Evolutionary conservation across 2,113 vertebrate genomes (phyloP).

Genomic region (Polypterus bichir): DNA sequence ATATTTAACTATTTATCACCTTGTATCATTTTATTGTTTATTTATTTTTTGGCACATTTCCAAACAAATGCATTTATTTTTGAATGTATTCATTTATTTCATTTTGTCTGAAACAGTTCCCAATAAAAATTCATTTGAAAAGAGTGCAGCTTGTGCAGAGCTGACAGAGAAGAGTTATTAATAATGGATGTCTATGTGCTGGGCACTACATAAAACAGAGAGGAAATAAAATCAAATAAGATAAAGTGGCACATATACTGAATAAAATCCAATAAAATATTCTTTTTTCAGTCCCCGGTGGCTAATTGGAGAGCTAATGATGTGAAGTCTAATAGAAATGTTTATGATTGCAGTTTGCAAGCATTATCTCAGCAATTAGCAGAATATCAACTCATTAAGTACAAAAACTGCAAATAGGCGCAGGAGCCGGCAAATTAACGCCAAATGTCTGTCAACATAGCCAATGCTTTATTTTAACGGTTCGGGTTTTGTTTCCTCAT

Average conservation of each 20-base stretch:
- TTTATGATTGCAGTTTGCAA: conserved; percentile 38
- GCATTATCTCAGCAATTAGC: conserved; percentile 48
- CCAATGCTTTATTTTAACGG: background rate
- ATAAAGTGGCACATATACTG: background rate
- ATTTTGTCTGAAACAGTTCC: background rate
- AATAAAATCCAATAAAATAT: conserved; percentile 9
- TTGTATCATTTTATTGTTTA: no score
- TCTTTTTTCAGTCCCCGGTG: conserved; percentile 35
- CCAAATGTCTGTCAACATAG: background rate
- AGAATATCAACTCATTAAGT: conserved; percentile 42
- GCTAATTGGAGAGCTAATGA: conserved; percentile 61
- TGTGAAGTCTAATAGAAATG: conserved; percentile 46
- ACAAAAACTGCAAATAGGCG: conserved; percentile 21
- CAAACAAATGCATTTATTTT: no score
- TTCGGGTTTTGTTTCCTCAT: background rate
- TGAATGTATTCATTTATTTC: no score
- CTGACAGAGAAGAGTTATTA: background rate
- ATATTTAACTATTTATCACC: no score
- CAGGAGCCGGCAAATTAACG: conserved; percentile 6
- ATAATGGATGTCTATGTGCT: conserved; percentile 7
- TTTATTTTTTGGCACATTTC: no score
- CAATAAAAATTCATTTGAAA: background rate
- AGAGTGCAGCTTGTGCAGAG: background rate
- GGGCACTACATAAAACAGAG: background rate
- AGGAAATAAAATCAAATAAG: background rate